phyloP scores from a whole-genome alignment of 2,888 invertebrate species.

The Hirtodrosophila trivittata region DNA sequence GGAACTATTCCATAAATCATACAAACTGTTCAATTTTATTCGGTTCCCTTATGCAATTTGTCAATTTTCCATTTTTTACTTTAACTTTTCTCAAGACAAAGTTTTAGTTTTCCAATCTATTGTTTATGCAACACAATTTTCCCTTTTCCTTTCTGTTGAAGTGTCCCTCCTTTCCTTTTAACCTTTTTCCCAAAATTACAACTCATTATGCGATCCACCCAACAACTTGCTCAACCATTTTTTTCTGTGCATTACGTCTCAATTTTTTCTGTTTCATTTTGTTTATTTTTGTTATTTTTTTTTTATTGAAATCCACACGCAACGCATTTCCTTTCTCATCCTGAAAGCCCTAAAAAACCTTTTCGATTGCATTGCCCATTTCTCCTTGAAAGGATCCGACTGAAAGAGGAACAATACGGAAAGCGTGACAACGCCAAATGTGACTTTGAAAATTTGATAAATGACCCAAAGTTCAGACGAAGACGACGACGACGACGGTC shows the following conservation, averaged over 20 bases:
- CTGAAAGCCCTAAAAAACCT: conserved; percentile 42
- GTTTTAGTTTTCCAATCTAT: conserved; percentile 12
- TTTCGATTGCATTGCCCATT: conserved; percentile 50
- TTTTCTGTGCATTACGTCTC: conserved; percentile 40
- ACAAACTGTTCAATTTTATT: no score
- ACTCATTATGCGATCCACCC: conserved; percentile 44
- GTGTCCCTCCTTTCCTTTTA: conserved; percentile 9
- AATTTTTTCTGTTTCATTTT: conserved; percentile 44
- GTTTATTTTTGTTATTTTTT: conserved; percentile 43
- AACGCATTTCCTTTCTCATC: conserved; percentile 24
- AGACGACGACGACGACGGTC: conserved; percentile 26
- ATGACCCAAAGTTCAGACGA: conserved; percentile 74
- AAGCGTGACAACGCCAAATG: conserved; percentile 81
- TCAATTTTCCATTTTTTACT: background rate
- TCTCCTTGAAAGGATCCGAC: conserved; percentile 3
- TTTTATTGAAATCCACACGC: conserved; percentile 68
- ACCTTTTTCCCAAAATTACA: conserved; percentile 35
- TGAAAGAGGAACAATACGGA: conserved; percentile 47
- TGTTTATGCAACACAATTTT: conserved; percentile 7
- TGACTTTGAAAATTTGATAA: conserved; percentile 82
- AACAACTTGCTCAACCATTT: conserved; percentile 5
- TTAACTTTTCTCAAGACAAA: background rate
- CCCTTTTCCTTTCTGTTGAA: conserved; percentile 3
- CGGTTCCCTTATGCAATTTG: no score
- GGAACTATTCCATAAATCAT: no score